These are phyloP conservation scores for Nomada goodeniana DNA, from an alignment of 2,888 invertebrate genomes.

Conservation along the genomic window DNA sequence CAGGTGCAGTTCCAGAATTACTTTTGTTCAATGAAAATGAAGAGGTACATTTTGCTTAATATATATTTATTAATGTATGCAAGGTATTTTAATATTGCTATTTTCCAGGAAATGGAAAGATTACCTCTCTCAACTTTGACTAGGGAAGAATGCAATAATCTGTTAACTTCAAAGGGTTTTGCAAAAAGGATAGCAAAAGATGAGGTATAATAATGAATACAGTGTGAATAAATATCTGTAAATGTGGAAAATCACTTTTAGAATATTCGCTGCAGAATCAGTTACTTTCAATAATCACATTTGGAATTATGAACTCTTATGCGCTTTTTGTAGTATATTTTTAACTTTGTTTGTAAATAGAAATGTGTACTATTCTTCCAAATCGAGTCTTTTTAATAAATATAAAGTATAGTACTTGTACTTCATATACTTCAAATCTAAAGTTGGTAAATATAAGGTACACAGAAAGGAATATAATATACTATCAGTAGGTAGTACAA, in stretches of 20 bases:
- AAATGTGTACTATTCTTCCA: slow-evolving; percentile 11
- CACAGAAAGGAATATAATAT: slow-evolving; percentile 13
- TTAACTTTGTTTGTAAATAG: slow-evolving; percentile 43
- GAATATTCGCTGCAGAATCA: slow-evolving; percentile 5
- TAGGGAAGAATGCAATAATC: slow-evolving; percentile 89
- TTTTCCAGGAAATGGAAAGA: slow-evolving; percentile 87
- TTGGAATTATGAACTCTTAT: background rate
- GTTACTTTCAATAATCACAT: slow-evolving; percentile 1
- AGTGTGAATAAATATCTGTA: slow-evolving; percentile 27
- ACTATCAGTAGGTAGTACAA: slow-evolving; percentile 23
- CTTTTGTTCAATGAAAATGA: slow-evolving; percentile 86
- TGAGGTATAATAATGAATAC: slow-evolving; percentile 83
- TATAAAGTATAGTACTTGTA: slow-evolving; percentile 5
- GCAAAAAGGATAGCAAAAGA: slow-evolving; percentile 83
- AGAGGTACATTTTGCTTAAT: slow-evolving; percentile 76
- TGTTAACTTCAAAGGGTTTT: slow-evolving; percentile 88
- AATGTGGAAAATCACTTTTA: slow-evolving; percentile 33
- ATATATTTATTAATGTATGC: background rate
- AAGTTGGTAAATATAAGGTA: slow-evolving; percentile 5
- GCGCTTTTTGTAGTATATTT: slow-evolving; percentile 3
- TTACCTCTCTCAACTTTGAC: slow-evolving; percentile 86
- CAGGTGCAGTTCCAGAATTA: slow-evolving; percentile 88
- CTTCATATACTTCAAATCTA: slow-evolving; percentile 11
- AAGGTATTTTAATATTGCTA: slow-evolving; percentile 5
- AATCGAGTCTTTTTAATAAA: slow-evolving; percentile 19